A percentile compares a stretch with the other conserved stretches of the same genome.
Evolutionary conservation across 2,888 invertebrate species (phyloP).

Genomic region (Nephrotoma flavescens): DNA sequence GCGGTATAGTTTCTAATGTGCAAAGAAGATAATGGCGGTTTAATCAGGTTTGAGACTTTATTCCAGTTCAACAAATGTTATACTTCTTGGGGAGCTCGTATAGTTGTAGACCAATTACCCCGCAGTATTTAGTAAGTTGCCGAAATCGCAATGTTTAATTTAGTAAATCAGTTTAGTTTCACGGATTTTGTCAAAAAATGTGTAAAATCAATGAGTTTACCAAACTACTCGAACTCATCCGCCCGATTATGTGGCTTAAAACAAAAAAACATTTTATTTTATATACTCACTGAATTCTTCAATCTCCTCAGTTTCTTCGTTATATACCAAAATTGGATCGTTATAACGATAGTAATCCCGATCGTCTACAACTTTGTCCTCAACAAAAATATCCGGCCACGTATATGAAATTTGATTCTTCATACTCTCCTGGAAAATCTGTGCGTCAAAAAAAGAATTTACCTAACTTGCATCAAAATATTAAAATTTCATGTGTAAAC

Average conservation of each 20-base stretch:
- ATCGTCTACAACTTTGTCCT: background rate
- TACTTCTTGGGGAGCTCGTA: too few species aligned
- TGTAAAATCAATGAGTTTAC: too few species aligned
- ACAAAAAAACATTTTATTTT: background rate
- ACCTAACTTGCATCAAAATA: background rate
- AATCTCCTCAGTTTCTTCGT: slow-evolving; percentile 16
- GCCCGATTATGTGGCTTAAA: background rate
- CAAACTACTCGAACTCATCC: too few species aligned
- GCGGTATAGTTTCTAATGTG: too few species aligned
- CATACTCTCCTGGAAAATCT: background rate
- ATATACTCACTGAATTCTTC: slow-evolving; percentile 16
- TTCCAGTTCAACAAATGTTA: too few species aligned
- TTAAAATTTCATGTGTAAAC: background rate
- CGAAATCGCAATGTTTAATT: too few species aligned
- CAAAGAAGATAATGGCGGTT: too few species aligned
- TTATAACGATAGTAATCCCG: slow-evolving; percentile 19
- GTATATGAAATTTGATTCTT: slow-evolving; percentile 4
- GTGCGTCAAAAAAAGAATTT: background rate
- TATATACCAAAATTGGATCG: slow-evolving; percentile 20
- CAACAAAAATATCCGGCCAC: slow-evolving; percentile 10
- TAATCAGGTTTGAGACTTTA: too few species aligned
- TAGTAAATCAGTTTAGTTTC: too few species aligned
- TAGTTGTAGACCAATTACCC: too few species aligned
- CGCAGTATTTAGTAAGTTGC: too few species aligned
- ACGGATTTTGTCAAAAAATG: too few species aligned